Base-by-base conservation (phyloP, 2,888 invertebrate species). In the Hyalella azteca region DNA sequence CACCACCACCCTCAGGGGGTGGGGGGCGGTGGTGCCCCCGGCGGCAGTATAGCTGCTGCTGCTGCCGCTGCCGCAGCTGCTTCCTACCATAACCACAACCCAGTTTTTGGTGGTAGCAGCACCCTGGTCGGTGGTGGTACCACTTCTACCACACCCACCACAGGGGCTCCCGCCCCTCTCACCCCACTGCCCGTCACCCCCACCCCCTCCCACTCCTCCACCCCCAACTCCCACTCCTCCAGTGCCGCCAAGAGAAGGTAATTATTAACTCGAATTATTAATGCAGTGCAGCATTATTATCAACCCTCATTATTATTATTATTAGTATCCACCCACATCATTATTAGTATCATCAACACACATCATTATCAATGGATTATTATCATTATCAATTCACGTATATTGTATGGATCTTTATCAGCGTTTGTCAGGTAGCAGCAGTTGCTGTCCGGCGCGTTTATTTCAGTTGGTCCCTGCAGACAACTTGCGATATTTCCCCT, bases 11-110 rank as follows among this genome's bases (percentile, higher is more conserved):
- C 87, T 87, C 87, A 88, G 88, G 87, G 87, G 86, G 85, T 86
- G 86, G 86, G 86, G 86, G 86, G 86, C 86, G 87, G 87, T 87
- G 88, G 88, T 87, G 88, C 88, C 87, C 87, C 86, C 87, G 86
- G 87, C 73, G 81, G 81, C 54, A 78, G 81, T 48, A 66, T 80
- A 77, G 82, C 79, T 26, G 80, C 80, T 19, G 81, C 77, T 39
- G 79, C 49, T 59, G 80, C 82, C 36, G 79, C 82, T 41, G 79
- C 79, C 78, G 66, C 66, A 22, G 66, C 66, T 2, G 66, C 66
- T 3, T 36, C 66, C 66, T 66, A 66, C 66, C 66, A 66, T 36
- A 29, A 22, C 1, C 66, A 66, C 66, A 66, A 66, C 66, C 66
- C 32, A 36, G 66, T 66, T 32, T 66, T 66, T 15, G 66, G 36